A percentile compares a stretch with the other conserved stretches of the same genome.
phyloP scores from a whole-genome alignment of 1,140 invertebrate species.

The Drosophila elegans region DNA sequence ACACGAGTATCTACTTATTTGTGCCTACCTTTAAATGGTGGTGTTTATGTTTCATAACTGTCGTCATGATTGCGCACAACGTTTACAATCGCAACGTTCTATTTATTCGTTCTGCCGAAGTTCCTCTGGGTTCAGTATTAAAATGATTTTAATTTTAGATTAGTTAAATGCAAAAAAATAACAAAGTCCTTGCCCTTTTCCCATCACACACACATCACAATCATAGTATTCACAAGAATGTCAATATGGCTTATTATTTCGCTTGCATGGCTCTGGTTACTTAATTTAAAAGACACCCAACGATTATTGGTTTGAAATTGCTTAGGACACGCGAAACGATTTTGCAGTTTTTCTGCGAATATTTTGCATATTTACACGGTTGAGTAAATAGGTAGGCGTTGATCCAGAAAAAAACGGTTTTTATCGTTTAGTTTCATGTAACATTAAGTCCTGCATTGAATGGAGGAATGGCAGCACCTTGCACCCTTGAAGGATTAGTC shows the following conservation, averaged over 20 bases:
- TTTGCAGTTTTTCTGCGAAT: slow-evolving; percentile 41
- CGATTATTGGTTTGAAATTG: slow-evolving; percentile 80
- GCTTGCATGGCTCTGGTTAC: slow-evolving; percentile 75
- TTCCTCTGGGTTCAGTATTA: slow-evolving; percentile 34
- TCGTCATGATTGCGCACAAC: neutral
- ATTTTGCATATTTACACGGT: slow-evolving; percentile 48
- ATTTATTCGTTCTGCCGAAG: slow-evolving; percentile 29
- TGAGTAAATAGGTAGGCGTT: slow-evolving; percentile 74
- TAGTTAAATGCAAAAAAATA: slow-evolving; percentile 49
- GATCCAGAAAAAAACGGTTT: slow-evolving; percentile 64
- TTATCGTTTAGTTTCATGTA: slow-evolving; percentile 16
- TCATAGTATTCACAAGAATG: slow-evolving; percentile 49
- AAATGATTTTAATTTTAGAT: slow-evolving; percentile 83
- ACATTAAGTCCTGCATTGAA: neutral
- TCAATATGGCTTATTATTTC: slow-evolving; percentile 66
- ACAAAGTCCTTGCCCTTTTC: slow-evolving; percentile 20
- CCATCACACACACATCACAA: slow-evolving; percentile 15
- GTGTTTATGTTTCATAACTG: slow-evolving; percentile 1
- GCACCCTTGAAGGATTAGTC: slow-evolving; percentile 7
- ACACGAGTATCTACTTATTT: slow-evolving; percentile 26
- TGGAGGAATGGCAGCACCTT: neutral
- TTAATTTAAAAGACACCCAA: slow-evolving; percentile 83
- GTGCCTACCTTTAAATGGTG: slow-evolving; percentile 4
- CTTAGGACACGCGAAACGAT: slow-evolving; percentile 74
- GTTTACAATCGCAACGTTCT: slow-evolving; percentile 69